Evolutionary conservation across 2,797 vertebrate genomes (phyloP).

Genomic region (Gobionotothen gibberifrons): DNA sequence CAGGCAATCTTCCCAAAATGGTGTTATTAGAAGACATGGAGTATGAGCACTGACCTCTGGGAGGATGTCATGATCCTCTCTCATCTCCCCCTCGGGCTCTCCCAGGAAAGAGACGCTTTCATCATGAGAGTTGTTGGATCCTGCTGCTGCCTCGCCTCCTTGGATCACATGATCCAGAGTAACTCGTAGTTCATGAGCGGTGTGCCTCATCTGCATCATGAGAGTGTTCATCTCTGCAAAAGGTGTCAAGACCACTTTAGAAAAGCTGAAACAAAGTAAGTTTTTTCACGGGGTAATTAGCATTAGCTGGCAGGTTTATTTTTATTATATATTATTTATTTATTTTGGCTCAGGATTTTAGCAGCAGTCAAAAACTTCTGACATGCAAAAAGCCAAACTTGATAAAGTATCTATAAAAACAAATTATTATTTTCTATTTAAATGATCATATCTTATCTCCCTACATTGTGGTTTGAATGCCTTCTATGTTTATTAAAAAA

Average conservation of each 20-base stretch:
- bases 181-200: conserved; percentile 77
- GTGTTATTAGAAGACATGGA: background rate
- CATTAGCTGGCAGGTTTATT: background rate
- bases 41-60: conserved; percentile 60
- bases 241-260: conserved; percentile 1
- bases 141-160: conserved; percentile 51
- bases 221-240: conserved; percentile 82
- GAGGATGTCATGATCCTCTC: conserved; percentile 56
- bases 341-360: background rate
- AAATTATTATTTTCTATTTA: background rate
- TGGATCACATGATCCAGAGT: conserved; percentile 79
- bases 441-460: background rate
- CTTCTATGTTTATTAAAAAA: background rate
- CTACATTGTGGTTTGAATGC: background rate
- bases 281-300: background rate
- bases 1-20: background rate
- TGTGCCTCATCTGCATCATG: conserved; percentile 85
- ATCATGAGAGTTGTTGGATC: conserved; percentile 55
- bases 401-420: background rate
- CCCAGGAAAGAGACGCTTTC: conserved; percentile 64
- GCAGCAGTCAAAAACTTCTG: background rate
- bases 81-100: conserved; percentile 64
- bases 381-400: background rate
- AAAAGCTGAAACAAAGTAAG: background rate
- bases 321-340: background rate